Percentiles rank a stretch among this genome's conserved stretches.
Evolutionary conservation across 2,113 vertebrate genomes (phyloP).

Genomic region (Saiga tatarica): DNA sequence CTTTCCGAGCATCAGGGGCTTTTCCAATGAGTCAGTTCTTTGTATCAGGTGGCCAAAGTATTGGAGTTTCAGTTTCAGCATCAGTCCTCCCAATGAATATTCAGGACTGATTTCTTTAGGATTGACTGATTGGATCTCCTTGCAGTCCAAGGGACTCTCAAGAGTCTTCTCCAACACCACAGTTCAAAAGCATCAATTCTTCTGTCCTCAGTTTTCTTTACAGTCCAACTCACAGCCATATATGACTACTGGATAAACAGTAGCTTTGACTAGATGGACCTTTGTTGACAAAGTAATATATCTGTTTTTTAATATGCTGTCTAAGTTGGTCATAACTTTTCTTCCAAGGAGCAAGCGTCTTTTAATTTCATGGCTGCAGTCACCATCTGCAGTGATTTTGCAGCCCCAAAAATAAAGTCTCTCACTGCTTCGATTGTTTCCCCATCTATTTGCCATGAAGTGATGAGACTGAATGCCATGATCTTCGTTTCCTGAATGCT

Average conservation of each 20-base stretch:
- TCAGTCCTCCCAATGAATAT: neutral
- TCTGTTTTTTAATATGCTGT: neutral
- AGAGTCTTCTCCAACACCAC: neutral
- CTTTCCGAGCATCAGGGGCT: neutral
- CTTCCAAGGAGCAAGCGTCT: neutral
- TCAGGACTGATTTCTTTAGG: neutral
- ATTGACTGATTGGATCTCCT: neutral
- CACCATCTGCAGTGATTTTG: neutral
- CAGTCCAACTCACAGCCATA: neutral
- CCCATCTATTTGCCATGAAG: neutral
- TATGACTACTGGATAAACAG: neutral
- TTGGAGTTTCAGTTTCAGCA: neutral
- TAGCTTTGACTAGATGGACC: neutral
- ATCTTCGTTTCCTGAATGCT: neutral
- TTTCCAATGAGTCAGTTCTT: neutral
- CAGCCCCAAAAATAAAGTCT: neutral
- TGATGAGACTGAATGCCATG: neutral
- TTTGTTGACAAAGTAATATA: neutral
- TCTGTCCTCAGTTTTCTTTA: neutral
- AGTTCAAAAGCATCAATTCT: neutral
- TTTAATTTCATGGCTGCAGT: neutral
- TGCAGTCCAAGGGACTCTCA: neutral
- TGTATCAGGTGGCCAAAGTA: neutral
- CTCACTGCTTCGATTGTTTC: neutral
- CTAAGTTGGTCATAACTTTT: neutral